Evolutionary conservation across 2,888 invertebrate species (phyloP).

Genomic region (Poecilus cupreus): DNA sequence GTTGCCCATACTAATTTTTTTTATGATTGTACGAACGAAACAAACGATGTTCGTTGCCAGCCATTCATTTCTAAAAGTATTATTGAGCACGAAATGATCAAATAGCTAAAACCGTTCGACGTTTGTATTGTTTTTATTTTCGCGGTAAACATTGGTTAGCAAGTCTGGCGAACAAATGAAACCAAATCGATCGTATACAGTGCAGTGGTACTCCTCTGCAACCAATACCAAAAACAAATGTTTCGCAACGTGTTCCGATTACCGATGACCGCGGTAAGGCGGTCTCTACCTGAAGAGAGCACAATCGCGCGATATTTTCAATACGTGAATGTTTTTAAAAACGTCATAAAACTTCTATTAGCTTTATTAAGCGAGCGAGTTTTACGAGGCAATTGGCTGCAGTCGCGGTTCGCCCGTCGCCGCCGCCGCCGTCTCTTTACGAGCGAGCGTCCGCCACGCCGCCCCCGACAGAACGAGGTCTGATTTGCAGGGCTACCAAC

Average conservation of each 20-base stretch:
- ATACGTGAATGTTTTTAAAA: conserved; percentile 59
- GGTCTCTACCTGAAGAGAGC: background rate
- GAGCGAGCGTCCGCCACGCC: background rate
- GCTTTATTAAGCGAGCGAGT: conserved; percentile 60
- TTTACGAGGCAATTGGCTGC: conserved; percentile 58
- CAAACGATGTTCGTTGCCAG: no score
- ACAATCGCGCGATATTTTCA: conserved; percentile 53
- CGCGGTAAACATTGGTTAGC: background rate
- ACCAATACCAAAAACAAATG: conserved; percentile 27
- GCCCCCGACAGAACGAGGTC: background rate
- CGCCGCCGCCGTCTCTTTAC: conserved; percentile 35
- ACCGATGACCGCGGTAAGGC: background rate
- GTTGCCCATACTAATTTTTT: no score
- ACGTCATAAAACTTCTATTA: conserved; percentile 60
- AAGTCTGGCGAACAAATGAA: conserved; percentile 5
- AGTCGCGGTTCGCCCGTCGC: conserved; percentile 31
- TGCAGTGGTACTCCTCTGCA: background rate
- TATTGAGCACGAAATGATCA: no score
- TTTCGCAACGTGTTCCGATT: conserved; percentile 8
- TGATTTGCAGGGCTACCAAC: conserved; percentile 12
- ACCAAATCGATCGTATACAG: background rate
- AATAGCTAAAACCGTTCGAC: no score
- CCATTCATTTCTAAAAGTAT: no score
- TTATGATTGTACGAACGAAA: no score
- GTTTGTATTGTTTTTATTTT: background rate